phyloP scores from a whole-genome alignment of 2,888 invertebrate species.

The Mantis religiosa region DNA sequence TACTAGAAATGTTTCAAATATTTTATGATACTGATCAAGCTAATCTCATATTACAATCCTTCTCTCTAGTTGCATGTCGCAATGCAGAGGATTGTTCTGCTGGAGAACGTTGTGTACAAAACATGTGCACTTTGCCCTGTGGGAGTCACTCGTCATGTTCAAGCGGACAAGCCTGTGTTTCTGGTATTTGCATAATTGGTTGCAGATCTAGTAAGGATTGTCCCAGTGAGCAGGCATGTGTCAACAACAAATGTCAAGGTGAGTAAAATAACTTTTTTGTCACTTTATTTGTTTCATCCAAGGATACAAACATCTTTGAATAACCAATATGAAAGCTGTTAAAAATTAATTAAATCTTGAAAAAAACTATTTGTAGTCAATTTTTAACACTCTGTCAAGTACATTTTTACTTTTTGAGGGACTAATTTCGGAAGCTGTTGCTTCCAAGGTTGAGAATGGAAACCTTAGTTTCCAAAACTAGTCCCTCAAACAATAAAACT shows the following conservation, averaged over 20 bases:
- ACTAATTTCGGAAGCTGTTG: too few species aligned
- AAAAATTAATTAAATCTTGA: too few species aligned
- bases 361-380: too few species aligned
- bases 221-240: conserved; percentile 68
- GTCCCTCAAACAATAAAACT: too few species aligned
- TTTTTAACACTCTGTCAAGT: too few species aligned
- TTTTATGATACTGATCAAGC: neutral
- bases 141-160: conserved; percentile 77
- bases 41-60: neutral
- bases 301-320: too few species aligned
- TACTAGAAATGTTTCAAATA: neutral
- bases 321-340: too few species aligned
- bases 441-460: too few species aligned
- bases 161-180: conserved; percentile 72
- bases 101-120: conserved; percentile 74
- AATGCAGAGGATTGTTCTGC: conserved; percentile 71
- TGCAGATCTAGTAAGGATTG: conserved; percentile 83
- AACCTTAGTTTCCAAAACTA: too few species aligned
- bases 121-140: conserved; percentile 76
- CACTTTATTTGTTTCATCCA: too few species aligned
- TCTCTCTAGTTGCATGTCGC: conserved; percentile 60
- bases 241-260: conserved; percentile 74
- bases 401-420: too few species aligned
- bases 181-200: conserved; percentile 74
- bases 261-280: conserved; percentile 14